A percentile compares a stretch with the other conserved stretches of the same genome.
phyloP scores from a whole-genome alignment of 2,888 invertebrate genomes.

The Baccha elongata region DNA sequence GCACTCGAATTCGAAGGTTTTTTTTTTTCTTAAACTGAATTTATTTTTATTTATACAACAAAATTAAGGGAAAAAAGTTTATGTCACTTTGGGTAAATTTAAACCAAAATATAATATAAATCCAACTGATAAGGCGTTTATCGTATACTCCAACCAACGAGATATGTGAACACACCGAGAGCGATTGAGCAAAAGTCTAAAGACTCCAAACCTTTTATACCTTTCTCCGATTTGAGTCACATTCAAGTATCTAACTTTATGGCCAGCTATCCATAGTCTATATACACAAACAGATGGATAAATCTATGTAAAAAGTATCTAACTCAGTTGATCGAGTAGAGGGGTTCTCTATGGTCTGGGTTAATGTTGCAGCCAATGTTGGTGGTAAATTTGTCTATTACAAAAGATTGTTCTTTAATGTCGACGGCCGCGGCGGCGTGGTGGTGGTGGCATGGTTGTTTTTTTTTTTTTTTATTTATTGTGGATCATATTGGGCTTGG shows the following conservation, averaged over 20 bases:
- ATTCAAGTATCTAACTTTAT: slow-evolving; percentile 43
- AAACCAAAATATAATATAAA: slow-evolving; percentile 8
- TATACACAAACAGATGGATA: slow-evolving; percentile 49
- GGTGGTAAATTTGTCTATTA: slow-evolving; percentile 72
- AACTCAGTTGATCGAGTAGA: slow-evolving; percentile 29
- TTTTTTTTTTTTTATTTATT: slow-evolving; percentile 38
- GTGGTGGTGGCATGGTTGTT: slow-evolving; percentile 1
- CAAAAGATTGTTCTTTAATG: slow-evolving; percentile 64
- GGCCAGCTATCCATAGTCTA: slow-evolving; percentile 30
- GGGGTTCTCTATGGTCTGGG: slow-evolving; percentile 36
- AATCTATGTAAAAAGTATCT: slow-evolving; percentile 50
- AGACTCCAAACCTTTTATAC: slow-evolving; percentile 72
- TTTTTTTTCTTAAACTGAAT: not conserved
- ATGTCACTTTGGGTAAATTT: slow-evolving; percentile 29
- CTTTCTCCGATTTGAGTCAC: slow-evolving; percentile 66
- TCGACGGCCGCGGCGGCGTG: slow-evolving; percentile 8
- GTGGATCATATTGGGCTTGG: slow-evolving; percentile 66
- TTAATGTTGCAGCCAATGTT: slow-evolving; percentile 21
- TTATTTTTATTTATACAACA: not conserved
- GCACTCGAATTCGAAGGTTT: slow-evolving; percentile 16
- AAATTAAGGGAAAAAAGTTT: slow-evolving; percentile 3
- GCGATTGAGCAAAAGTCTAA: slow-evolving; percentile 67
- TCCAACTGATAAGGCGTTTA: slow-evolving; percentile 55
- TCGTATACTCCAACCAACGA: slow-evolving; percentile 33
- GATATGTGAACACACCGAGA: slow-evolving; percentile 54